Conservation (phyloP, 1,140 invertebrate genomes). For the honey bee (Apis mellifera) region Amel_HAv3.1 CM009932.2:13651001-13651500, state of each 20-base stretch:
- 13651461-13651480: too few relatives aligned
- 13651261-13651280: constrained; percentile 25
- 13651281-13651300: constrained; percentile 32
- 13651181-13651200: constrained; percentile 8
- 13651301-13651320: background rate
- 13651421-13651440: too few relatives aligned
- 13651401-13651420: too few relatives aligned
- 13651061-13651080: background rate
- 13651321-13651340: constrained; percentile 59
- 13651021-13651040: constrained; percentile 37
- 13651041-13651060: constrained; percentile 15
- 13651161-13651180: background rate
- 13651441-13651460: too few relatives aligned
- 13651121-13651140: constrained; percentile 34
- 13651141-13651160: background rate
- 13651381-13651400: background rate
- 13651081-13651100: constrained; percentile 1
- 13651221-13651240: background rate
- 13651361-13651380: constrained; percentile 9
- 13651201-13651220: constrained; percentile 45
- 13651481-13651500: too few relatives aligned
- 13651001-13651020: background rate
- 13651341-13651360: background rate
- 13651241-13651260: constrained; percentile 12
- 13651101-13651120: constrained; percentile 48